Conservation (phyloP, 1,140 invertebrate species). For the Mesaphorura yosii region DNA sequence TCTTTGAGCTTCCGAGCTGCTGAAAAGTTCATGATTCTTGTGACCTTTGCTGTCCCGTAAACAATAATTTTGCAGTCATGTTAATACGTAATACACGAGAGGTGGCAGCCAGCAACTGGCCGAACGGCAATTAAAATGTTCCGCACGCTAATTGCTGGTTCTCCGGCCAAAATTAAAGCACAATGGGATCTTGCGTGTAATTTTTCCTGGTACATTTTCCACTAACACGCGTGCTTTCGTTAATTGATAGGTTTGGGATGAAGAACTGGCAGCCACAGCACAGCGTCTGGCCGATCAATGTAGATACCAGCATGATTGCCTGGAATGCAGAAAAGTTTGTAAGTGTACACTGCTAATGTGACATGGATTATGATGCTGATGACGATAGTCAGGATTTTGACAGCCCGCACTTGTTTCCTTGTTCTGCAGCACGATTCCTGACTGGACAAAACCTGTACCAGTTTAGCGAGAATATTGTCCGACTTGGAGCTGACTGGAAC, state of each 20-base stretch:
- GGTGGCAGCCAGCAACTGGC: no score
- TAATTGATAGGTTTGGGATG: constrained; percentile 82
- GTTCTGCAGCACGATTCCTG: constrained; percentile 50
- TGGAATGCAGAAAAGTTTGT: constrained; percentile 46
- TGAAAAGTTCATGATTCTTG: no score
- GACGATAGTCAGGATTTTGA: not conserved
- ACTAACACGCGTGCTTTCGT: no score
- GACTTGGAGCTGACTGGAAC: constrained; percentile 30
- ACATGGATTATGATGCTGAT: not conserved
- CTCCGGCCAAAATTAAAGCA: no score
- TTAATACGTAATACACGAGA: no score
- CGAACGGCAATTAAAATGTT: no score
- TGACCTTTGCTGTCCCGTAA: no score
- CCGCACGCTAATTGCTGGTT: no score
- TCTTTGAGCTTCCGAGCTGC: no score
- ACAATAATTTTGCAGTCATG: no score
- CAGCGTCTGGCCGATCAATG: constrained; percentile 73
- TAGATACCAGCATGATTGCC: constrained; percentile 55
- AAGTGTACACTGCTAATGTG: constrained; percentile 36
- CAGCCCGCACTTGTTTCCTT: not conserved
- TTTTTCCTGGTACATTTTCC: no score
- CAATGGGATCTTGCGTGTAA: no score
- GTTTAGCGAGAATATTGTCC: constrained; percentile 30
- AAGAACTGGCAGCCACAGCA: constrained; percentile 64
- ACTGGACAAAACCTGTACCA: constrained; percentile 59